phyloP scores from a whole-genome alignment of 2,113 vertebrate genomes.

The Hassar affinis region DNA sequence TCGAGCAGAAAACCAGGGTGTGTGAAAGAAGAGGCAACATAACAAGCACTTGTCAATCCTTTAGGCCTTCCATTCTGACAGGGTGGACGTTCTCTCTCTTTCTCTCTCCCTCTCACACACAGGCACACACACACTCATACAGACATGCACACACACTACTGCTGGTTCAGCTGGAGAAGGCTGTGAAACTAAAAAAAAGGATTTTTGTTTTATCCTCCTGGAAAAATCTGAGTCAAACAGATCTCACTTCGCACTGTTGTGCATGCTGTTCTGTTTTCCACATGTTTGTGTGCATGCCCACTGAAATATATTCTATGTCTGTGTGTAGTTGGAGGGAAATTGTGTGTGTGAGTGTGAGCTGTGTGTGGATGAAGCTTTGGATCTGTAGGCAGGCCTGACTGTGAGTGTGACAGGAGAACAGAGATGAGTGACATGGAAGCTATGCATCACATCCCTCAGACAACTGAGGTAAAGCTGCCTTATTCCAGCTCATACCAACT shows the following conservation, averaged over 20 bases:
- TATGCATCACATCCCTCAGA: not conserved
- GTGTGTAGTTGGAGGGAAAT: conserved; percentile 51
- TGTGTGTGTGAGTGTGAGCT: conserved; percentile 32
- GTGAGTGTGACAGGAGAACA: conserved; percentile 93
- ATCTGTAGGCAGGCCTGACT: conserved; percentile 85
- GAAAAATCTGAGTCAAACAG: conserved; percentile 33
- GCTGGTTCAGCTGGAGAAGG: conserved; percentile 49
- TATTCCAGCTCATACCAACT: not conserved
- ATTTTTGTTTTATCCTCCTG: conserved; percentile 39
- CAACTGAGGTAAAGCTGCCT: not conserved
- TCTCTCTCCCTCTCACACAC: conserved; percentile 3
- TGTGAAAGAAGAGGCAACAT: conserved; percentile 59
- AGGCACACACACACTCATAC: conserved; percentile 24
- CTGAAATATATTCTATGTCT: conserved; percentile 53
- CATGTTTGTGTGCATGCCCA: conserved; percentile 33
- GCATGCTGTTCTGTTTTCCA: conserved; percentile 57
- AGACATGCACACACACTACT: not conserved
- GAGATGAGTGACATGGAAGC: conserved; percentile 88
- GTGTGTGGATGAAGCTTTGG: conserved; percentile 74
- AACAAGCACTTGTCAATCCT: conserved; percentile 91
- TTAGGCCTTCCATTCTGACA: conserved; percentile 80
- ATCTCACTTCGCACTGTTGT: conserved; percentile 55
- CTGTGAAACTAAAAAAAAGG: conserved; percentile 49
- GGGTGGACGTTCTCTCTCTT: conserved; percentile 74
- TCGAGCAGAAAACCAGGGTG: conserved; percentile 52